These are phyloP conservation scores for Heterodera schachtii DNA, from an alignment of 1,140 invertebrate genomes.

Conservation along the genomic window DNA sequence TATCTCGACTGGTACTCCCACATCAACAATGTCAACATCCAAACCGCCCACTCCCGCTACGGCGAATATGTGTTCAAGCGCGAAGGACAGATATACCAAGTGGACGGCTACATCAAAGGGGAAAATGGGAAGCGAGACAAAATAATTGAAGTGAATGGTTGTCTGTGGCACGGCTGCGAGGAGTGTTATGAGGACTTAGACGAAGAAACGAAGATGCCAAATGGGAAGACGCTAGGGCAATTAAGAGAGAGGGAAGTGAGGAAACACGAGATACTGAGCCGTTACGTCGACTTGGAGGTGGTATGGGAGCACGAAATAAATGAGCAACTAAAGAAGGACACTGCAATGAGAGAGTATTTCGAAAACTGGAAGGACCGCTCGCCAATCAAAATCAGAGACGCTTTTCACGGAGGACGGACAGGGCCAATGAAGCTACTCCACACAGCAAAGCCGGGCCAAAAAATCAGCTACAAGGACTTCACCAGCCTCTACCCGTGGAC, in stretches of 20 bases:
- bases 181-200: background rate
- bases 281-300: background rate
- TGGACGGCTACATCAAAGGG: constrained; percentile 13
- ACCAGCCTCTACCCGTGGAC: constrained; percentile 18
- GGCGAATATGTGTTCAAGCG: constrained; percentile 1
- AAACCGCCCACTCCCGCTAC: background rate
- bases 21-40: constrained; percentile 12
- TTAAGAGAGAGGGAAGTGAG: background rate
- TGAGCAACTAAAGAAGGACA: background rate
- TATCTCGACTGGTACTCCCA: constrained; percentile 23
- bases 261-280: background rate
- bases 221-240: background rate
- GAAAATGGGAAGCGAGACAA: background rate
- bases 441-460: background rate
- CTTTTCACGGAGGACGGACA: constrained; percentile 11
- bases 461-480: constrained; percentile 22
- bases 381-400: background rate
- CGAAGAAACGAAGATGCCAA: background rate
- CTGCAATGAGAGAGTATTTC: constrained; percentile 10
- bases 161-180: constrained; percentile 16
- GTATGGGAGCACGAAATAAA: constrained; percentile 26
- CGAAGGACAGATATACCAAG: background rate
- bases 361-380: background rate
- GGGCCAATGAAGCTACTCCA: background rate
- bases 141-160: constrained; percentile 18